Base-by-base conservation (phyloP, 2,113 vertebrate species). In the Silurus meridionalis region DNA sequence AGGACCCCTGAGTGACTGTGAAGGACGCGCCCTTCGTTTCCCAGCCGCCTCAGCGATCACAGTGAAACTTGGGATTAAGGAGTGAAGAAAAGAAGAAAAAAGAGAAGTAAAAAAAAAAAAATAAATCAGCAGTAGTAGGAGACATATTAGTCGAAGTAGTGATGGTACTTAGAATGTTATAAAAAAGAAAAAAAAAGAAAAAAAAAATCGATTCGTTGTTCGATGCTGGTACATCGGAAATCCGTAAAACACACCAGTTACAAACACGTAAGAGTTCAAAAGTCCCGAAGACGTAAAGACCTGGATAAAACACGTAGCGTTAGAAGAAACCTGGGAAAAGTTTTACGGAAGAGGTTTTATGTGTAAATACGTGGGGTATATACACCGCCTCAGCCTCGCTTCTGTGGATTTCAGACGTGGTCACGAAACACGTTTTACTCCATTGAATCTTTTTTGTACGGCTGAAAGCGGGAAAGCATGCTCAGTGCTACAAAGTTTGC, bases 1-100 rank as follows among this genome's bases (percentile, higher is more conserved):
- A 82, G 89, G 88, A 92, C 91, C 93, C 93, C 92, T 91, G 93
- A 94, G 88, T 82, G 90, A 86, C 89, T 88, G 90, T 92, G 90
- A 89, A 92, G 85, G 83, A 88, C 90, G 75, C 87, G 71, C 80
- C 37, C 85, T 48, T 80, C 63, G 58, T 84, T 90, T 81, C 89
- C 91, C 90, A 91, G 91, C 87, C 90, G 87, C 90, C 91, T 91
- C 90, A 90, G 90, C 87, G 90, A 90, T 94, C 94, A 95, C 93
- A 93, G 93, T 94, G 92, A 92, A 89, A 85, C 88, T 80, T 90
- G 74, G 83, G 85, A 86, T 82, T 79, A 72, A 87, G 89, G 90
- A 88, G 88, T 82, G 87, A 86, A 52, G n/a, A 13, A 90, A 89
- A 93, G 91, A 28, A 87, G 87, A 60, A 10, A 58, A 48, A 9